phyloP scores from a whole-genome alignment of 2,888 invertebrate species.

The Pemphredon lugubris region DNA sequence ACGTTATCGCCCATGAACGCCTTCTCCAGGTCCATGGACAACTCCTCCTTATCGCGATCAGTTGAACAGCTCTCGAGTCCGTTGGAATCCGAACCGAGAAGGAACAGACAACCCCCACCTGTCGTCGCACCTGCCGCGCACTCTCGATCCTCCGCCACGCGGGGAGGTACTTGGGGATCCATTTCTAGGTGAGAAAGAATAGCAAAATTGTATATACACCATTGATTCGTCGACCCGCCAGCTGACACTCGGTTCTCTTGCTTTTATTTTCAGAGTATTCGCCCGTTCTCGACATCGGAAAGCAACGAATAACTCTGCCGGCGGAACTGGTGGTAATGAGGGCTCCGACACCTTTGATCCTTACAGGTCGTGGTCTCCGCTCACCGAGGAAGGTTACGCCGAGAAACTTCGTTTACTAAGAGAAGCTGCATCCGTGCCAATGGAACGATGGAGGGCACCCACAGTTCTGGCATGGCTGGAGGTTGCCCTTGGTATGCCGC shows the following conservation, averaged over 20 bases:
- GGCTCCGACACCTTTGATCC: conserved; percentile 81
- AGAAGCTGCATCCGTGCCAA: conserved; percentile 91
- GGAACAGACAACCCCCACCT: conserved; percentile 80
- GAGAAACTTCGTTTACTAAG: conserved; percentile 90
- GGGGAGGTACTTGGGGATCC: conserved; percentile 94
- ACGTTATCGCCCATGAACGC: conserved; percentile 91
- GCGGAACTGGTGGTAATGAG: conserved; percentile 86
- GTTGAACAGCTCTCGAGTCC: conserved; percentile 93
- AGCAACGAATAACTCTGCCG: conserved; percentile 83
- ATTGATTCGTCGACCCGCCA: too few species aligned
- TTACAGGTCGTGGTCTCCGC: conserved; percentile 85
- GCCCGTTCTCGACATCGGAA: conserved; percentile 92
- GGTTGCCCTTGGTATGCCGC: conserved; percentile 96
- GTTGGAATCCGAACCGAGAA: conserved; percentile 85
- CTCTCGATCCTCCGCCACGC: conserved; percentile 79
- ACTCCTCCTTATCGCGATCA: conserved; percentile 81
- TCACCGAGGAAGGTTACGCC: conserved; percentile 88
- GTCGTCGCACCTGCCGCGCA: conserved; percentile 76
- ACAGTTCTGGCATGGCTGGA: conserved; percentile 97
- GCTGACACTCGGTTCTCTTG: too few species aligned
- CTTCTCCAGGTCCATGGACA: conserved; percentile 89
- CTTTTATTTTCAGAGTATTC: conserved; percentile 92
- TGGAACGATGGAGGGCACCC: conserved; percentile 95
- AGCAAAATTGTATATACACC: neutral
- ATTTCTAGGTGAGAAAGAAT: conserved; percentile 84